A percentile compares a stretch with the other conserved stretches of the same genome.
These are phyloP conservation scores for Nycticebus coucang DNA, from an alignment of 2,113 vertebrate species.

Conservation along the genomic window DNA sequence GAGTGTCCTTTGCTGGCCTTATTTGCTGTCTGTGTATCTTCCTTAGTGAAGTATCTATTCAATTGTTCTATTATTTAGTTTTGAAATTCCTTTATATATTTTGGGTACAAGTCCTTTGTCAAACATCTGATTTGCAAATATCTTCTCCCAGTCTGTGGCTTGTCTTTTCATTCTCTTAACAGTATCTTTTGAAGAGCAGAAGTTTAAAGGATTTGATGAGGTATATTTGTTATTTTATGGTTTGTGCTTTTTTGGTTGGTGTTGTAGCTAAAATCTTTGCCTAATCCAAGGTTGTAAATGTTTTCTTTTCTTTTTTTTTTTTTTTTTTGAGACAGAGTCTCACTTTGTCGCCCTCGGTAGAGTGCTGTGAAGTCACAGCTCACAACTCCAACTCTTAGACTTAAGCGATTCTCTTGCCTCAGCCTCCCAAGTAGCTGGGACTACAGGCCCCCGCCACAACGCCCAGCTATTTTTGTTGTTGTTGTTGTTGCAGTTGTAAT, in stretches of 20 bases:
- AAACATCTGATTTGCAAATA: neutral
- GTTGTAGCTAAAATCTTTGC: neutral
- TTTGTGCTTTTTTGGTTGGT: neutral
- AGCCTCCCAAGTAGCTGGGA: too few relatives aligned
- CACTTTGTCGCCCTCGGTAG: too few relatives aligned
- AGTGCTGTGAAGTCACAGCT: too few relatives aligned
- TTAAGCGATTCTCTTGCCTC: too few relatives aligned
- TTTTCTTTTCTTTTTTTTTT: neutral
- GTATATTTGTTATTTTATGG: neutral
- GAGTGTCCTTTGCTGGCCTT: neutral
- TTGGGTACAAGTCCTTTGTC: neutral
- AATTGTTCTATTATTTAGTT: neutral
- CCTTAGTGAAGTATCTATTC: neutral
- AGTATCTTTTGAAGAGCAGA: neutral
- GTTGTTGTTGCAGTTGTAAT: too few relatives aligned
- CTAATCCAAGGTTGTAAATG: neutral
- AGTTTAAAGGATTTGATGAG: neutral
- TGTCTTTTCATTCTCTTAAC: conserved; percentile 13
- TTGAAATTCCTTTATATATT: neutral
- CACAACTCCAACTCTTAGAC: too few relatives aligned
- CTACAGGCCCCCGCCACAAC: too few relatives aligned
- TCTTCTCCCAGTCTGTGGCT: neutral
- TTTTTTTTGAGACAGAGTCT: too few relatives aligned
- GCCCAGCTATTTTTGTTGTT: too few relatives aligned
- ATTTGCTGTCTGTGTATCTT: neutral